phyloP scores from a whole-genome alignment of 2,113 vertebrate genomes.

The Rousettus leschenaultii region DNA sequence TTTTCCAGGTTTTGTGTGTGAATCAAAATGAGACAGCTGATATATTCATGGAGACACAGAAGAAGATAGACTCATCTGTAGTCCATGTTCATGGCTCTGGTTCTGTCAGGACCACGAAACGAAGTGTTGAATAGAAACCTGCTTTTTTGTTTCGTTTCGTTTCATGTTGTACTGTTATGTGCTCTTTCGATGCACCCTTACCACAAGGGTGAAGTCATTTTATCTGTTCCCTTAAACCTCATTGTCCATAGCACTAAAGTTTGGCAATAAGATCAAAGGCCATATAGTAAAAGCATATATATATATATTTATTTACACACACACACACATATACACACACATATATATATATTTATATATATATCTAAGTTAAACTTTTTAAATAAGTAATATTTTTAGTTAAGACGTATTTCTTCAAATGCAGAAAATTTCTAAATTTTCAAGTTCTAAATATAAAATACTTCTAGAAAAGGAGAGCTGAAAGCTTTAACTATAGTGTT shows the following conservation, averaged over 20 bases:
- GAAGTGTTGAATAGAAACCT: slow-evolving; percentile 6
- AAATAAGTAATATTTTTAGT: not conserved
- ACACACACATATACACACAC: not conserved
- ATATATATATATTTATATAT: not conserved
- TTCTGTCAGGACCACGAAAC: not conserved
- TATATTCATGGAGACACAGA: not conserved
- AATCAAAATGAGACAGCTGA: not conserved
- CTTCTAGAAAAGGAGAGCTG: not conserved
- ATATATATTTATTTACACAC: not conserved
- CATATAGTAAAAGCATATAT: not conserved
- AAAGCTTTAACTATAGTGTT: slow-evolving; percentile 26
- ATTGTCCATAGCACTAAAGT: not conserved
- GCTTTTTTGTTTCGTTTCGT: not conserved
- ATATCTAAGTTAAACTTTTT: slow-evolving; percentile 20
- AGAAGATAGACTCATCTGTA: not conserved
- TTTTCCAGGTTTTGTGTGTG: slow-evolving; percentile 33
- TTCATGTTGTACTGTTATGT: not conserved
- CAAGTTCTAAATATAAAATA: not conserved
- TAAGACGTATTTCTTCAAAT: not conserved
- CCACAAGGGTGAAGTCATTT: not conserved
- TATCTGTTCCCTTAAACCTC: not conserved
- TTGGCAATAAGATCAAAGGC: not conserved
- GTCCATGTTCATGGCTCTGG: not conserved
- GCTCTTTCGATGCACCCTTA: not conserved
- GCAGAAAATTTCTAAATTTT: not conserved